Percentiles rank a stretch among this genome's conserved stretches.
Evolutionary conservation across 2,797 vertebrate species (phyloP).

Genomic region (Sciurus carolinensis): DNA sequence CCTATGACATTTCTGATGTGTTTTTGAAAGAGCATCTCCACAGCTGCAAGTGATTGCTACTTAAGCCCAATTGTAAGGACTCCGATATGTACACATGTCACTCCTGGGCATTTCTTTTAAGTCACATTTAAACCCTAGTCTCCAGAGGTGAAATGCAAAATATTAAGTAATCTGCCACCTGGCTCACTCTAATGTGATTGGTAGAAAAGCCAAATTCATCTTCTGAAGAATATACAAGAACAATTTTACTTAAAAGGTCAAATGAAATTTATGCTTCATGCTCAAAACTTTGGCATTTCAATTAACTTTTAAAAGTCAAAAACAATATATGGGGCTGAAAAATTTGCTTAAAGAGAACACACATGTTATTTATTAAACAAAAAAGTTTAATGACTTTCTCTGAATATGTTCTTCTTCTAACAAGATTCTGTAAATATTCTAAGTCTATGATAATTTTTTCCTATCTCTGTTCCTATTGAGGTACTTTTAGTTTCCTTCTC

Average conservation of each 20-base stretch:
- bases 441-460: neutral
- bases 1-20: conserved; percentile 68
- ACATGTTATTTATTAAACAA: conserved; percentile 55
- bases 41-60: conserved; percentile 78
- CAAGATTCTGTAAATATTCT: neutral
- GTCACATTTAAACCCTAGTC: conserved; percentile 58
- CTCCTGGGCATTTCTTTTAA: conserved; percentile 74
- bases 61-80: conserved; percentile 69
- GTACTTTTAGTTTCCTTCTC: neutral
- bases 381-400: conserved; percentile 39
- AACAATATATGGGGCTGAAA: conserved; percentile 68
- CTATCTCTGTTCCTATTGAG: neutral
- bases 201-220: conserved; percentile 69
- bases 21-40: conserved; percentile 66
- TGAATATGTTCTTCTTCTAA: conserved; percentile 31
- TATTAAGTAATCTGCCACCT: conserved; percentile 69
- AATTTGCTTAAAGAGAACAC: conserved; percentile 45
- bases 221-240: conserved; percentile 70
- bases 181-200: conserved; percentile 63
- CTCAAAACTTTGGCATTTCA: conserved; percentile 73
- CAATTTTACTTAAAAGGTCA: conserved; percentile 77
- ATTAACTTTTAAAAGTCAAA: conserved; percentile 79
- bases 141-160: conserved; percentile 62
- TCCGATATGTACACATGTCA: conserved; percentile 70
- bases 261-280: conserved; percentile 74